Base-by-base conservation (phyloP, 2,797 vertebrate species). In the Cryptoblepharus egeriae region DNA sequence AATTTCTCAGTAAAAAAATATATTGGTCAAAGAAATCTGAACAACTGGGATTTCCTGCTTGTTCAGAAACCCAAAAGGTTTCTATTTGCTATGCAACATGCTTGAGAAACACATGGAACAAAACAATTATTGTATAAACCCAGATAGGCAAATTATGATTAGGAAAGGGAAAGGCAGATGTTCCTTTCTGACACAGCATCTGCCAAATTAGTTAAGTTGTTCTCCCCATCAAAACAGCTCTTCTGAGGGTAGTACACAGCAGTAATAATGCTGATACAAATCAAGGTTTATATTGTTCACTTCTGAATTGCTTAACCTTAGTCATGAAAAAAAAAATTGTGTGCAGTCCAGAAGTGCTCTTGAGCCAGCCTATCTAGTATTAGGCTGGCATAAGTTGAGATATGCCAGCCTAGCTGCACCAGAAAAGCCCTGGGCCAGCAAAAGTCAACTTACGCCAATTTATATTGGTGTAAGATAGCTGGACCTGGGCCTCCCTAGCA, bases 171-270 rank as follows among this genome's bases (percentile, higher is more conserved):
- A 72, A 42, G 49, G 67, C 75, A 77, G 58, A 55, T 77, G 81
- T n/a, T 71, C 57, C 45, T 69, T 76, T 64, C 30, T 5, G n/a
- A 45, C 32, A 64, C 7, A 30, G 26, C 58, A 57, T 64, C 26
- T 72, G 45, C n/a, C 26, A 57, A 68, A 39, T 30, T 72, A 49
- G 28, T 77, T 77, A 83, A 57, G 58, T 77, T 71, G 60, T 57
- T 77, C 60, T 52, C 45, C 68, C 71, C 28, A 63, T 55, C 77
- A 70, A 13, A 71, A 69, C 10, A 57, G 81, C 35, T 71, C 57
- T 64, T 72, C 58, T 4, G 45, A 64, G 61, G 72, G 60, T n/a
- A n/a, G n/a, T n/a, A n/a, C n/a, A 35, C 28, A 72, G 28, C 1
- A 72, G 18, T 52, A 28, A 52, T 37, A 77, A 82, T 5, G 22